Percentiles rank a stretch among this genome's conserved stretches.
Evolutionary conservation across 2,113 vertebrate genomes (phyloP).

Genomic region (Scalopus aquaticus): DNA sequence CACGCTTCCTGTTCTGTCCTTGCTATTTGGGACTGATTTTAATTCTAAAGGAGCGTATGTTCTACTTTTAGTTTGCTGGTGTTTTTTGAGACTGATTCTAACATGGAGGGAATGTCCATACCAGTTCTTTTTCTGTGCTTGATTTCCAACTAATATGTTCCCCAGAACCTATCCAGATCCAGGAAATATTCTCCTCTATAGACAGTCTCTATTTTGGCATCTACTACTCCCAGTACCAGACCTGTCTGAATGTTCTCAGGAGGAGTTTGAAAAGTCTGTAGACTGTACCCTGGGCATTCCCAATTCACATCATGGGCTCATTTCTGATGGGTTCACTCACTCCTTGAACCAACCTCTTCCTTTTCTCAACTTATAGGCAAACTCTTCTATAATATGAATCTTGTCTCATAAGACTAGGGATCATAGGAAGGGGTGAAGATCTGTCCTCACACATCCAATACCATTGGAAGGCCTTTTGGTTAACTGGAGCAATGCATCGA

Average conservation of each 20-base stretch:
- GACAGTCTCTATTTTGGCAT: background rate
- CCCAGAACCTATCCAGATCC: background rate
- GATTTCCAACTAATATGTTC: background rate
- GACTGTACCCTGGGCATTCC: background rate
- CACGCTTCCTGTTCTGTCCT: background rate
- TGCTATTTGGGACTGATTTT: constrained; percentile 36
- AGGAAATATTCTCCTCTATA: background rate
- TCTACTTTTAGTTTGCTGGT: background rate
- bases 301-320: background rate
- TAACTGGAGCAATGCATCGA: background rate
- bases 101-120: background rate
- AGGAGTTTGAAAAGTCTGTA: background rate
- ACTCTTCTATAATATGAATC: background rate
- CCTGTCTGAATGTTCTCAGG: background rate
- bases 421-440: background rate
- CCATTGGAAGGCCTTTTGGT: background rate
- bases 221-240: background rate
- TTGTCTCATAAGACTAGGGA: background rate
- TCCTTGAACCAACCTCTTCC: background rate
- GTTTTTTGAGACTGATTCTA: background rate
- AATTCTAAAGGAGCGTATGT: background rate
- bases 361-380: background rate
- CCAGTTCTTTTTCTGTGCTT: background rate
- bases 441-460: background rate
- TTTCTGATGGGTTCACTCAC: background rate